Conservation (phyloP, 1,140 invertebrate genomes). For the Tetramorium alpestre region DNA sequence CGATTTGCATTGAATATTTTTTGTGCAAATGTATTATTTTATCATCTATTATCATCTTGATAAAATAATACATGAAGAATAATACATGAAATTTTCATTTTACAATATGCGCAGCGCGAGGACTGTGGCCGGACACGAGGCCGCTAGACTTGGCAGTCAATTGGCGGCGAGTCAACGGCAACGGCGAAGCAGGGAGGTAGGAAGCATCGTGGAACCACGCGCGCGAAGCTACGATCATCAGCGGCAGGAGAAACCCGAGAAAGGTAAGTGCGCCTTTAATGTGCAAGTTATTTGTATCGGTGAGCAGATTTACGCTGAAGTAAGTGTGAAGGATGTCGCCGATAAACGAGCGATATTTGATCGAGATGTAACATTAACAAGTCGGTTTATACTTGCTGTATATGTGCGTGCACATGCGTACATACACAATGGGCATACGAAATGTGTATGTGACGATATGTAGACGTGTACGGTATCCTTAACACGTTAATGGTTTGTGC, state of each 20-base stretch:
- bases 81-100: not conserved
- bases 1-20: not conserved
- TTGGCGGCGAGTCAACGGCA: constrained; percentile 88
- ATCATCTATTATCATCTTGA: not conserved
- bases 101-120: constrained; percentile 84
- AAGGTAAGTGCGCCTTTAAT: constrained; percentile 85
- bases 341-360: not conserved
- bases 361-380: not conserved
- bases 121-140: constrained; percentile 92
- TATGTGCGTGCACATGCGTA: no score
- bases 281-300: not conserved
- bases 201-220: constrained; percentile 84
- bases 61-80: not conserved
- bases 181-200: constrained; percentile 83
- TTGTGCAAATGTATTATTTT: not conserved
- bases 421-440: not conserved
- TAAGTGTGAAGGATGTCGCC: constrained; percentile 36
- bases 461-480: constrained; percentile 45
- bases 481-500: constrained; percentile 55
- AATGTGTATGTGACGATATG: constrained; percentile 5
- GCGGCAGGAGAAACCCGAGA: constrained; percentile 84
- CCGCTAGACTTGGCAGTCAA: constrained; percentile 90
- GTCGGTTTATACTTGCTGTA: not conserved
- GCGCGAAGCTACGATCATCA: constrained; percentile 89
- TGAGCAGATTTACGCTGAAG: constrained; percentile 16